Evolutionary conservation across 2,113 vertebrate genomes (phyloP), one percentile per base, ranked within the genome.

Genomic region (Poeciliopsis retropinna): DNA sequence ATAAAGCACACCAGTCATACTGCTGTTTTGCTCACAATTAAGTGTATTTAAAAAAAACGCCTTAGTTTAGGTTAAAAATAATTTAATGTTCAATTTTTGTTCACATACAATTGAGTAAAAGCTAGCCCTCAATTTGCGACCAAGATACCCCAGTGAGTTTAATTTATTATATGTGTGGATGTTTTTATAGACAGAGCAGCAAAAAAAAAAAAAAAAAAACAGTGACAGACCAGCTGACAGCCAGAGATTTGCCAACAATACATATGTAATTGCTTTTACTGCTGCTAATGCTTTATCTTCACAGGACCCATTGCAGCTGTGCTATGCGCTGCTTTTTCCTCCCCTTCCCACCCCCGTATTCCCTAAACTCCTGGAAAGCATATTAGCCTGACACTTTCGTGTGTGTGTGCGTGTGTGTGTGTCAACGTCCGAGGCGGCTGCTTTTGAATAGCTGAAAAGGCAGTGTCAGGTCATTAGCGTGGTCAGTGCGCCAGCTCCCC

Each of bases 381-480:
- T 87, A 89, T 93, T 89, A 91, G 89, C 80, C 88, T 90, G 89
- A 92, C 86, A 87, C 85, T 88, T 87, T 67, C 41, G 86, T 82
- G 90, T 86, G 86, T 82, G 86, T 94, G 87, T 89, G 91, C 85
- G 86, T 83, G 47, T 87, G 86, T 94, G 87, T 89, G 91, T 87
- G 86, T 83, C 29, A 75, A 88, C 73, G 80, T 85, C 89, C 88
- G 85, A 85, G 87, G 91, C 90, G 90, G 91, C 91, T 91, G 91
- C 83, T 86, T 84, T 44, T 74, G 78, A 90, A 80, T 87, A 87
- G 87, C 86, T 89, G 89, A 85, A 85, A 90, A 89, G 84, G 76
- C 88, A 75, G 74, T 85, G 91, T 93, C 93, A 92, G 89, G 91
- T 93, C 91, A 92, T 93, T 93, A 93, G 89, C 89, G 85, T 80